Conservation (phyloP, 2,888 invertebrate genomes). For the Troilus luridus region DNA sequence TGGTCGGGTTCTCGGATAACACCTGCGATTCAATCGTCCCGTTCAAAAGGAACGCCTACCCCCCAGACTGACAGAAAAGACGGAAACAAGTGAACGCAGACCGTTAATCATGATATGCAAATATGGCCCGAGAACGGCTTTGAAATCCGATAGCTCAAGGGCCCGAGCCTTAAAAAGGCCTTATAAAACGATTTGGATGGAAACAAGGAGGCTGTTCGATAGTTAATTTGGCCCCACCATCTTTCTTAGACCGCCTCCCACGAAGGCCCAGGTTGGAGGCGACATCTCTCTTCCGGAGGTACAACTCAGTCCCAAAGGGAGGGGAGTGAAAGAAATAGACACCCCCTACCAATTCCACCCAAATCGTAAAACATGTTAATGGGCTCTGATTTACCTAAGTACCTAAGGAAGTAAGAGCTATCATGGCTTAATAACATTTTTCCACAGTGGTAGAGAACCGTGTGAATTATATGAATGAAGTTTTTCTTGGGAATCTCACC, state of each 20-base stretch:
- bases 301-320: not conserved
- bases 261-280: not conserved
- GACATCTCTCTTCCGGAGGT: not conserved
- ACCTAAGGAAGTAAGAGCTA: too few species aligned
- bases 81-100: slow-evolving; percentile 36
- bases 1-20: not conserved
- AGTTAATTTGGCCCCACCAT: not conserved
- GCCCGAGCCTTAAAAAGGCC: slow-evolving; percentile 30
- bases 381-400: too few species aligned
- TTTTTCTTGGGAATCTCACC: too few species aligned
- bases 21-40: not conserved
- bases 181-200: slow-evolving; percentile 55
- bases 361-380: too few species aligned
- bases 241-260: not conserved
- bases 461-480: too few species aligned
- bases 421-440: too few species aligned
- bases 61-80: not conserved
- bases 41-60: not conserved
- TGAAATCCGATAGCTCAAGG: slow-evolving; percentile 34
- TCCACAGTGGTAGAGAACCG: too few species aligned
- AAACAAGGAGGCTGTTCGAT: not conserved
- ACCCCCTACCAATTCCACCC: too few species aligned
- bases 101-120: slow-evolving; percentile 43
- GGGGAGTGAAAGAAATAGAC: not conserved
- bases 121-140: not conserved